phyloP scores from a whole-genome alignment of 2,113 vertebrate species.

The Engystomops pustulosus region DNA sequence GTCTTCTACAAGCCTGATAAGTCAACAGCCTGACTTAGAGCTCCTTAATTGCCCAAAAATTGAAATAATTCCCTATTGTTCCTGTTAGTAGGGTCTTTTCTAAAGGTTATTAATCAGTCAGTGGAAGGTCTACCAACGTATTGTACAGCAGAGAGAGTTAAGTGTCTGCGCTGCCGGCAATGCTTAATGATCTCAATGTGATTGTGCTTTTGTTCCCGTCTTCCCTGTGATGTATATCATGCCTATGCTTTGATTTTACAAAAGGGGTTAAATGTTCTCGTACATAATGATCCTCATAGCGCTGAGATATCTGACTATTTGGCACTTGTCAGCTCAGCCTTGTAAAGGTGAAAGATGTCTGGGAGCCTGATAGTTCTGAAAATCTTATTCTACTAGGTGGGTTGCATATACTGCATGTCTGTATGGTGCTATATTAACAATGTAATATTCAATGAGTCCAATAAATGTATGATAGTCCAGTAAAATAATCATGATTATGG shows the following conservation, averaged over 20 bases:
- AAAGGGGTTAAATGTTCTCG: constrained; percentile 18
- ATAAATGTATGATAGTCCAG: too few relatives aligned
- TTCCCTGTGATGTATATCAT: background rate
- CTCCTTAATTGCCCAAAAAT: constrained; percentile 72
- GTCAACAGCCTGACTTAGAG: constrained; percentile 63
- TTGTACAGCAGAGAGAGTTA: background rate
- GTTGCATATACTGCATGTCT: background rate
- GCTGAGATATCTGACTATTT: background rate
- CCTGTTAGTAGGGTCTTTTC: constrained; percentile 61
- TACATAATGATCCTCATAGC: background rate
- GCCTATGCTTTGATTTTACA: background rate
- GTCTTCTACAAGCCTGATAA: constrained; percentile 70
- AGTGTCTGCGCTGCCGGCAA: background rate
- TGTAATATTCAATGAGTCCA: too few relatives aligned
- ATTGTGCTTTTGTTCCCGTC: constrained; percentile 11
- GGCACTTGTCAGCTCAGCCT: background rate
- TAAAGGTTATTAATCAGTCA: constrained; percentile 77
- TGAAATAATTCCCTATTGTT: constrained; percentile 67
- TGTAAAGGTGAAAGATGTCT: background rate
- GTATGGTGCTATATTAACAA: background rate
- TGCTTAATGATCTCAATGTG: background rate
- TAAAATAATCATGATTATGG: too few relatives aligned
- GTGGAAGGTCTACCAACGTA: background rate
- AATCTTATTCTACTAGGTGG: background rate
- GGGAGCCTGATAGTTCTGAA: background rate